Base-by-base conservation (phyloP, 2,888 invertebrate species). In the Plebejus melissa region DNA sequence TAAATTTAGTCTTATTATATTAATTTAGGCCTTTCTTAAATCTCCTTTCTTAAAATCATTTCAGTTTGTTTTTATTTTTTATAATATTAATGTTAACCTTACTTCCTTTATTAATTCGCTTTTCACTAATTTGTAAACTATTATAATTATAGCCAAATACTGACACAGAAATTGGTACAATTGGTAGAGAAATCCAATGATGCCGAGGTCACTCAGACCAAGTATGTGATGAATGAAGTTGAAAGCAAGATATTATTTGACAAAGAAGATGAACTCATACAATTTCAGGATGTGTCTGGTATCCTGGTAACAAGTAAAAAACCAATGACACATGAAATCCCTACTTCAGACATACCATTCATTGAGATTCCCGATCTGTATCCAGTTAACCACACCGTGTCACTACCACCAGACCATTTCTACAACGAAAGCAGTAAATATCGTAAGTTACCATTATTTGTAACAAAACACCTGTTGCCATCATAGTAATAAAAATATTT, bases 371-470 rank as follows among this genome's bases (percentile, higher is more conserved):
- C 97, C 7, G 94, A 96, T 84, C 89, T 98, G 78, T 94, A 94
- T 86, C 98, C 98, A 2, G 88, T 98, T 22, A 95, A 95, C 82
- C 95, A 95, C 76, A 96, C 96, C 0, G 94, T 97, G 75, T 96
- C 96, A 72, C 85, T 97, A 77, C 90, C 93, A 16, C 86, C 93
- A 76, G 90, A 94, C 75, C 94, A 97, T 85, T 94, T 97, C 83
- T 97, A 97, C 83, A 88, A 94, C 76, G 85, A 93, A 22, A 86
- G 89, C 71, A 95, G 96, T 85, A 86, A 94, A 81, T 97, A 96
- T 86, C 96, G 97, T 98, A 94, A 96, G 96, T 95, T 81, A 74
- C 32, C 54, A 70, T 74, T 38, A 57, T 57, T 69, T 57, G 11
- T 32, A 60, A 60, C 1, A n/a, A 58, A n/a, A 22, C 6, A 58